phyloP scores from a whole-genome alignment of 2,888 invertebrate genomes.

The Lymantria monacha region DNA sequence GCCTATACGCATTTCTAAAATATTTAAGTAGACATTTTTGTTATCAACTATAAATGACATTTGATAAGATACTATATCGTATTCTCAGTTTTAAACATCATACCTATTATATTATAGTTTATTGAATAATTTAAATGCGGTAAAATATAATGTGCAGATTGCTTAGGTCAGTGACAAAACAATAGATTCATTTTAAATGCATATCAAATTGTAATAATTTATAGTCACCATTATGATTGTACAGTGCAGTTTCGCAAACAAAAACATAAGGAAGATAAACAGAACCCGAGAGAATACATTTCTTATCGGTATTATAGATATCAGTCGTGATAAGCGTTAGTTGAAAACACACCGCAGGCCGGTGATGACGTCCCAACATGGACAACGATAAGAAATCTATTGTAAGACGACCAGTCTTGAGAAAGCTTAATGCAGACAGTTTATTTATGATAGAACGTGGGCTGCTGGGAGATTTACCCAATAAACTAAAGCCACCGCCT shows the following conservation, averaged over 20 bases:
- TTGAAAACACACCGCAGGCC: slow-evolving; percentile 52
- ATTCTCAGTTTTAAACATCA: not conserved
- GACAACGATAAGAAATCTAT: slow-evolving; percentile 59
- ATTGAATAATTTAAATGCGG: not conserved
- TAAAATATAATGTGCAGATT: not conserved
- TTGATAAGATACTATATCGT: slow-evolving; percentile 6
- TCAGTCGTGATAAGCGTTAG: slow-evolving; percentile 52
- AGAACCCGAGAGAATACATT: slow-evolving; percentile 37
- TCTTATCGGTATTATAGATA: slow-evolving; percentile 64
- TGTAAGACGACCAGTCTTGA: slow-evolving; percentile 61
- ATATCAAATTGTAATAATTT: not conserved
- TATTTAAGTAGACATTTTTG: not conserved
- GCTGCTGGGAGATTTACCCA: slow-evolving; percentile 65
- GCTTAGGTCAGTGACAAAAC: not conserved
- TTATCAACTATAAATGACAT: slow-evolving; percentile 6
- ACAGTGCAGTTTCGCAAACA: slow-evolving; percentile 18
- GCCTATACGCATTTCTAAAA: too few species aligned
- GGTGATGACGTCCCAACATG: slow-evolving; percentile 67
- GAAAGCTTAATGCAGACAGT: slow-evolving; percentile 66
- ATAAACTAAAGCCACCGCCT: slow-evolving; percentile 61
- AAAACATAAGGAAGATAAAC: slow-evolving; percentile 16
- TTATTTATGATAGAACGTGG: slow-evolving; percentile 69
- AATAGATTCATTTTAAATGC: not conserved
- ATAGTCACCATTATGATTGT: slow-evolving; percentile 10
- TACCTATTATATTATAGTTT: too few species aligned